Conservation (phyloP, 2,888 invertebrate genomes). For the Dicyrtomina minuta region DNA sequence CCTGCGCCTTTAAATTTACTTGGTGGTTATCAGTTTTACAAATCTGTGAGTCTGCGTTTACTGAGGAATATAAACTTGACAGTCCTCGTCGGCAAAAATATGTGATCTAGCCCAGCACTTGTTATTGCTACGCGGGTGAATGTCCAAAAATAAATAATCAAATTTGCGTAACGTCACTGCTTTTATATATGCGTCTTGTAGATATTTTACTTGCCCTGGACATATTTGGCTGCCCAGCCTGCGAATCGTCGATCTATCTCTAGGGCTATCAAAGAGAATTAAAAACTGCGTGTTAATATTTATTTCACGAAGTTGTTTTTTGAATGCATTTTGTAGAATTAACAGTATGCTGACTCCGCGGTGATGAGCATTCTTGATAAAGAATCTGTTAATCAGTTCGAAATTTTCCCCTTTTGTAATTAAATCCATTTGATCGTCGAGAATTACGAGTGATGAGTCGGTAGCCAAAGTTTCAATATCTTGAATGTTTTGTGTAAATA, state of each 20-base stretch:
- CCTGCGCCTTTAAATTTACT: no score
- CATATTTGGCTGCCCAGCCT: neutral
- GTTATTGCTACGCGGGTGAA: neutral
- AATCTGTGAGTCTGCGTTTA: no score
- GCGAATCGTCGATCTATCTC: neutral
- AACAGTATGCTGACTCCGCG: neutral
- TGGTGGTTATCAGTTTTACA: no score
- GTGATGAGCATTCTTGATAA: constrained; percentile 5
- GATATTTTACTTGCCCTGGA: neutral
- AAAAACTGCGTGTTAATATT: neutral
- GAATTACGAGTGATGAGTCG: neutral
- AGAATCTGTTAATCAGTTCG: neutral
- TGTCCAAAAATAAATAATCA: neutral
- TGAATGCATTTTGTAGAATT: constrained; percentile 7
- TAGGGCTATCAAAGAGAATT: neutral
- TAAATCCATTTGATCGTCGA: constrained; percentile 8
- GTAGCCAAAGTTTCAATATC: neutral
- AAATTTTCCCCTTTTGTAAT: neutral
- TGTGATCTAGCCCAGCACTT: neutral
- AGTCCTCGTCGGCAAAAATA: neutral
- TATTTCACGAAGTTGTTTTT: neutral
- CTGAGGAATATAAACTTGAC: constrained; percentile 1
- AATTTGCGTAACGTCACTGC: no score
- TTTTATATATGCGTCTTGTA: neutral
- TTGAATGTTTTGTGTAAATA: neutral